Base-by-base conservation (phyloP, 1,140 invertebrate species). In the Aplysia californica region DNA sequence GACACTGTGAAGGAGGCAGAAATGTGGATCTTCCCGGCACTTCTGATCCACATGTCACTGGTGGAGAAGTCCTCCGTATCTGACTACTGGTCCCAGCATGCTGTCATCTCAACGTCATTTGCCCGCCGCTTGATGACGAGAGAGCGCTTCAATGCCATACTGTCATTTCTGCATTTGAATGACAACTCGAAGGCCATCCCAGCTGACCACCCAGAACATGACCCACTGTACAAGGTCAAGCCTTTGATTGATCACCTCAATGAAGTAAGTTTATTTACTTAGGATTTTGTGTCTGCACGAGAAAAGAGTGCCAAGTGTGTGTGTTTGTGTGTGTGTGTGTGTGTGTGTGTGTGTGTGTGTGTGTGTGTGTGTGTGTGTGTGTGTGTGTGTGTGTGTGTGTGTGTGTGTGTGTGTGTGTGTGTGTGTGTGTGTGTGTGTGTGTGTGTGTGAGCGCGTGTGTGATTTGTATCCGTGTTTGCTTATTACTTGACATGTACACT, bases 181-280 rank as follows among this genome's bases (percentile, higher is more conserved):
- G 67, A 79, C 67, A 68, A 56, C 3, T 18, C 33, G 5, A 69
- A n/a, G 4, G 66, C 79, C 39, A 44, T 65, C 21, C 36, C 29
- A 6, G 58, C 39, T 3, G 74, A 66, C 21, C 35, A 76, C 5
- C n/a, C 41, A 6, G 70, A 65, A 20, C 74, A 76, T 68, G 82
- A 83, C 55, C 76, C 74, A 41, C 55, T 81, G 0, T 67, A 59
- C 67, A 83, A 83, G 41, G 71, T 83, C 20, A 23, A 76, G 44
- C 78, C 80, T 26, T 33, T 82, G 0, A 3, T 84, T 23, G 72
- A 75, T 15, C 67, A 50, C 29, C 61, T 80, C 23, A n/a, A n/a
- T n/a, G n/a, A n/a, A n/a, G n/a, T n/a, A n/a, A n/a, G n/a, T n/a
- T n/a, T n/a, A n/a, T n/a, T n/a, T n/a, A n/a, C n/a, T n/a, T n/a